phyloP scores from a whole-genome alignment of 2,797 vertebrate species.

The Phrynocephalus vlangalii region DNA sequence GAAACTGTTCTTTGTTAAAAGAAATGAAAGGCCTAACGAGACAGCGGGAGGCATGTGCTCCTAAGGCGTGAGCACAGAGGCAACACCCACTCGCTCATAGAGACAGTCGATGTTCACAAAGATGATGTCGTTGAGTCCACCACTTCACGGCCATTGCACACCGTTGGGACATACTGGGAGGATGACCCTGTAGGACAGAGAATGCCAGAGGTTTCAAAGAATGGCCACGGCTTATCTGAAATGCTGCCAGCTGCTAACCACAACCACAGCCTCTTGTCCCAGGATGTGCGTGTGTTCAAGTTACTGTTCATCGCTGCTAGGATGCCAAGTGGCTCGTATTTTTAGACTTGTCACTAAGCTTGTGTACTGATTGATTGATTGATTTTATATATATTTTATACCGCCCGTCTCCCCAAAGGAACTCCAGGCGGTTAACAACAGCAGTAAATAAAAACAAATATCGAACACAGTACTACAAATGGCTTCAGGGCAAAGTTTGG shows the following conservation, averaged over 20 bases:
- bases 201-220: constrained; percentile 7
- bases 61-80: constrained; percentile 18
- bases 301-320: neutral
- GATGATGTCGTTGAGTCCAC: constrained; percentile 98
- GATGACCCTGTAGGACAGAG: constrained; percentile 83
- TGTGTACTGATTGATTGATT: no score
- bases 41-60: constrained; percentile 31
- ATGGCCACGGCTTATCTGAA: neutral
- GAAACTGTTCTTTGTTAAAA: neutral
- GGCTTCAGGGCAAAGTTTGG: neutral
- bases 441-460: no score
- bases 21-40: constrained; percentile 20
- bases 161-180: constrained; percentile 91
- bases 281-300: neutral
- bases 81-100: constrained; percentile 21
- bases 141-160: constrained; percentile 96
- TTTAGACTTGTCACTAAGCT: neutral
- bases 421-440: no score
- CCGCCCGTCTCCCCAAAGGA: no score
- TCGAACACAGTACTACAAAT: no score
- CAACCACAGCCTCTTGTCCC: neutral
- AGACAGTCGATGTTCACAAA: constrained; percentile 82
- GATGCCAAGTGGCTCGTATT: neutral
- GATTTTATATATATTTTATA: no score
- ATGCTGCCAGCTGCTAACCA: neutral